Evolutionary conservation across 2,888 invertebrate species (phyloP).

Genomic region (Horisme vitalbata): DNA sequence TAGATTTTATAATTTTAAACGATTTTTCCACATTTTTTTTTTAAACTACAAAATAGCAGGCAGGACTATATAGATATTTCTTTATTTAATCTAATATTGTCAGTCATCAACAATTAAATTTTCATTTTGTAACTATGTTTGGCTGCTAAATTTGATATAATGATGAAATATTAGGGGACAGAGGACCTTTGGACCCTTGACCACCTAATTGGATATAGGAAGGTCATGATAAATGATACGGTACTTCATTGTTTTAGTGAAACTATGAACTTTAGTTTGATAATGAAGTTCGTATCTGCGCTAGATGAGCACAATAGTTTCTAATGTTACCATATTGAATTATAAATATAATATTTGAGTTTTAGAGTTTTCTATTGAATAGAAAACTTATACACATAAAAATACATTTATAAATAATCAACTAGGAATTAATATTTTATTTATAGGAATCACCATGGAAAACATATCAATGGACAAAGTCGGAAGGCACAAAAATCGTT

Average conservation of each 20-base stretch:
- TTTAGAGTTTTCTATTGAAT: too few relatives aligned
- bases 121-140: slow-evolving; percentile 5
- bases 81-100: background rate
- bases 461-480: slow-evolving; percentile 90
- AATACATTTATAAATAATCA: too few relatives aligned
- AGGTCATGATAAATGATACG: slow-evolving; percentile 21
- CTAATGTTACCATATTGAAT: too few relatives aligned
- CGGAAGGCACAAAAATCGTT: slow-evolving; percentile 84
- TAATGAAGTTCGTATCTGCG: background rate
- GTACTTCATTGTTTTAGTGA: slow-evolving; percentile 1
- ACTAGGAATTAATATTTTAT: background rate
- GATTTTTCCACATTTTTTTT: too few relatives aligned
- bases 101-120: slow-evolving; percentile 1
- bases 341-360: too few relatives aligned
- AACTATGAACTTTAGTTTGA: background rate
- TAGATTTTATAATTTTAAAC: too few relatives aligned
- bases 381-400: too few relatives aligned
- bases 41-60: background rate
- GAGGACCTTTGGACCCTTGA: slow-evolving; percentile 17
- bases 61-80: too few relatives aligned
- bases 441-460: slow-evolving; percentile 93
- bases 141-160: slow-evolving; percentile 2
- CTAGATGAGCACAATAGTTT: too few relatives aligned
- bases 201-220: slow-evolving; percentile 23
- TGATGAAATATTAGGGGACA: slow-evolving; percentile 5